A percentile compares a stretch with the other conserved stretches of the same genome.
phyloP scores from a whole-genome alignment of 2,797 vertebrate species.

The Mormyrops attenuatus region DNA sequence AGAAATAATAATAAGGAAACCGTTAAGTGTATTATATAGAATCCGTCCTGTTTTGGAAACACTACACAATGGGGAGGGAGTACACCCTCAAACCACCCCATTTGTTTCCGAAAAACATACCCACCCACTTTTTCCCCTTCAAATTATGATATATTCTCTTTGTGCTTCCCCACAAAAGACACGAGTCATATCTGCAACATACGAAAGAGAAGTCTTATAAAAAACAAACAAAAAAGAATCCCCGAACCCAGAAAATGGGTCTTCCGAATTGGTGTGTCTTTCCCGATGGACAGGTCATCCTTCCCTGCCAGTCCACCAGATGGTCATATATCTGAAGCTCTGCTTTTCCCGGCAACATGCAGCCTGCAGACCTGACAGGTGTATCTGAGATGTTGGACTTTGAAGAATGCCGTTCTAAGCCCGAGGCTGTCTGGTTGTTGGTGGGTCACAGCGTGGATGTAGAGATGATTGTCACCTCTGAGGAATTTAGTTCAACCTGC shows the following conservation, averaged over 20 bases:
- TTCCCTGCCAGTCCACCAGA: background rate
- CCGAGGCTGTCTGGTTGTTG: background rate
- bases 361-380: background rate
- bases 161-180: background rate
- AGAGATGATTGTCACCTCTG: background rate
- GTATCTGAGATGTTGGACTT: background rate
- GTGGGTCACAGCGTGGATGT: background rate
- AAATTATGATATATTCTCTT: background rate
- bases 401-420: background rate
- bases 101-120: constrained; percentile 9
- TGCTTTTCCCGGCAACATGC: background rate
- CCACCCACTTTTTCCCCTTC: background rate
- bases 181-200: background rate
- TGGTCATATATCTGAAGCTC: background rate
- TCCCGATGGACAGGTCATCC: background rate
- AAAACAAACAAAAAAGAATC: background rate
- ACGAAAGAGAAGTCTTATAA: background rate
- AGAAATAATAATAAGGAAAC: background rate
- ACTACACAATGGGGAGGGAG: background rate
- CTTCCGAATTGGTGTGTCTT: background rate
- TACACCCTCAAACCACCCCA: background rate
- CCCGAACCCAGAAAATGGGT: background rate
- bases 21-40: background rate
- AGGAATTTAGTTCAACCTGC: background rate
- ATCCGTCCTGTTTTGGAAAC: background rate